Percentiles rank a stretch among this genome's conserved stretches.
phyloP scores from a whole-genome alignment of 2,888 invertebrate genomes.

The Cryptocephalus moraei region DNA sequence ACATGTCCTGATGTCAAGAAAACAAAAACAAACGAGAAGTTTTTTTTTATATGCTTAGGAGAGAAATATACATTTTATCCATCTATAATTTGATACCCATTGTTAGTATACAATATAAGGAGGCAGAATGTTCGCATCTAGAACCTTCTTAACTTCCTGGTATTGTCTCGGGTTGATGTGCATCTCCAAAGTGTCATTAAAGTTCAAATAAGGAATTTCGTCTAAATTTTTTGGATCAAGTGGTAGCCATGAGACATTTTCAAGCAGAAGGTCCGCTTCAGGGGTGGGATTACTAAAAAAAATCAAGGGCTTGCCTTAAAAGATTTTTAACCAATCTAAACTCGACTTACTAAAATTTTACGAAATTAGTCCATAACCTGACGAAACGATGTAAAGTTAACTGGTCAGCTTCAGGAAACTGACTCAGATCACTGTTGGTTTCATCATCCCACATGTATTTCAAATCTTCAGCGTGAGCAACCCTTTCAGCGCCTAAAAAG shows the following conservation, averaged over 20 bases:
- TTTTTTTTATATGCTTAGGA: too few species aligned
- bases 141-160: constrained; percentile 6
- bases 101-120: background rate
- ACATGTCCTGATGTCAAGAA: constrained; percentile 64
- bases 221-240: constrained; percentile 2
- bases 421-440: constrained; percentile 1
- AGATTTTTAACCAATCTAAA: background rate
- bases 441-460: constrained; percentile 9
- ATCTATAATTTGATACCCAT: too few species aligned
- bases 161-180: constrained; percentile 5
- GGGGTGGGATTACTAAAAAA: constrained; percentile 13
- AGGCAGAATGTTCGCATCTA: constrained; percentile 5
- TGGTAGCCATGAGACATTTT: constrained; percentile 5
- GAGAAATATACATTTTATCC: too few species aligned
- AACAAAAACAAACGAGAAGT: background rate
- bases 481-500: constrained; percentile 3
- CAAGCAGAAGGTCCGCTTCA: constrained; percentile 6
- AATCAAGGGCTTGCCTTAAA: background rate
- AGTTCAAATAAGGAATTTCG: constrained; percentile 7
- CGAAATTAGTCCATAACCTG: constrained; percentile 12
- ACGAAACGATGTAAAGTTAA: constrained; percentile 6
- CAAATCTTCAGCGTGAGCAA: constrained; percentile 9
- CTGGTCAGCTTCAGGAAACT: constrained; percentile 5
- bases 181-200: constrained; percentile 9
- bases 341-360: constrained; percentile 10